Evolutionary conservation across 1,140 invertebrate species (phyloP).

Genomic region (Agrilus planipennis): DNA sequence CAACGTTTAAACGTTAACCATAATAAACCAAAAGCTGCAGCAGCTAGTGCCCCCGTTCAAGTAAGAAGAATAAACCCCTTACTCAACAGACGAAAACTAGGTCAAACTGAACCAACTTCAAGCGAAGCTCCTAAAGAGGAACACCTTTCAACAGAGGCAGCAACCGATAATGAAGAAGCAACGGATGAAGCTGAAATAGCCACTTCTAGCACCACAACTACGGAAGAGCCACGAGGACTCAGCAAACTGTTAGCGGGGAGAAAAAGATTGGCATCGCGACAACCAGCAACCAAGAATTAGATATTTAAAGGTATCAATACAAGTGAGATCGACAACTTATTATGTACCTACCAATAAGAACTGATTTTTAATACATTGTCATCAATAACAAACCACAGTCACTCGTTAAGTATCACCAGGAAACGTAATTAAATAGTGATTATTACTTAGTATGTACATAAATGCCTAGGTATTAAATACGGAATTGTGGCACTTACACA

Average conservation of each 20-base stretch:
- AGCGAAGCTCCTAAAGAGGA: conserved; percentile 24
- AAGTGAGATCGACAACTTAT: not conserved
- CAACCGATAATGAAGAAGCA: conserved; percentile 30
- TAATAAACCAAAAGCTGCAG: not conserved
- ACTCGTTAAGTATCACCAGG: too few species aligned
- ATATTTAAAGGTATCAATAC: too few species aligned
- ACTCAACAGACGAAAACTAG: conserved; percentile 21
- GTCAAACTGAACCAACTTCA: conserved; percentile 21
- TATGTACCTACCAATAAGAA: not conserved
- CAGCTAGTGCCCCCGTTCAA: conserved; percentile 27
- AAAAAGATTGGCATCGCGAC: conserved; percentile 42
- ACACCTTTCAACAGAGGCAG: conserved; percentile 9
- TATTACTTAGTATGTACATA: too few species aligned
- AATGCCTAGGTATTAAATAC: too few species aligned
- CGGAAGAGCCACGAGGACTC: conserved; percentile 43
- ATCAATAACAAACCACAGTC: too few species aligned
- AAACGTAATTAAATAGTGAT: too few species aligned
- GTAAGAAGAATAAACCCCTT: conserved; percentile 27
- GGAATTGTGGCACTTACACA: too few species aligned
- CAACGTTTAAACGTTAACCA: conserved; percentile 10
- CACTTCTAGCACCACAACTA: conserved; percentile 32
- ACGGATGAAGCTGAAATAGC: conserved; percentile 35
- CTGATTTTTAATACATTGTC: too few species aligned
- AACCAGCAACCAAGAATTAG: conserved; percentile 38
- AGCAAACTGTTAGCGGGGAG: conserved; percentile 45